These are phyloP conservation scores for Condylura cristata DNA, from an alignment of 2,113 vertebrate genomes.

Conservation along the genomic window DNA sequence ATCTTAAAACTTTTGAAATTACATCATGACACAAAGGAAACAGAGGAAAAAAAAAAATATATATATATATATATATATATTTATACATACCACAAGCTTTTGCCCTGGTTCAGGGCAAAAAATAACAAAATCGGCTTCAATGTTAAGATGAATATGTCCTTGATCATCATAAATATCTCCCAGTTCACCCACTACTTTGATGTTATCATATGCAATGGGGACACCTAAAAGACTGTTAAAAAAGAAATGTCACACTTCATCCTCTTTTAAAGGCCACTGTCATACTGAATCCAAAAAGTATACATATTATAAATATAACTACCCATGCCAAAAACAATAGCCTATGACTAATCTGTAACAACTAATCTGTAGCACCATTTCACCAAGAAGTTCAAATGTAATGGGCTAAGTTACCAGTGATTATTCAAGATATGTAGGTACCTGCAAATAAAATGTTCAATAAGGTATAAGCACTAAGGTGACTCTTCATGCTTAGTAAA, in stretches of 20 bases:
- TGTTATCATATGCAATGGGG: slow-evolving; percentile 93
- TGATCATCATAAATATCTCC: slow-evolving; percentile 95
- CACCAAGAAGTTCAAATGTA: neutral
- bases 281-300: neutral
- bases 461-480: neutral
- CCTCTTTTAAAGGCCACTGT: slow-evolving; percentile 7
- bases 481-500: neutral
- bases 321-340: neutral
- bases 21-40: neutral
- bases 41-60: neutral
- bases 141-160: slow-evolving; percentile 94
- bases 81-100: slow-evolving; percentile 91
- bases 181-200: slow-evolving; percentile 89
- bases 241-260: neutral
- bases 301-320: neutral
- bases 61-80: slow-evolving; percentile 90
- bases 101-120: slow-evolving; percentile 92
- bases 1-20: neutral
- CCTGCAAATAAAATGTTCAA: slow-evolving; percentile 39
- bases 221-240: slow-evolving; percentile 92
- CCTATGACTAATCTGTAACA: neutral
- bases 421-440: neutral
- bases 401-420: neutral
- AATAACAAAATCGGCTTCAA: slow-evolving; percentile 93
- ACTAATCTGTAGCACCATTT: neutral